A percentile compares a stretch with the other conserved stretches of the same genome.
Conservation (phyloP, 1,140 invertebrate genomes). For the Lordiphosa collinella region DNA sequence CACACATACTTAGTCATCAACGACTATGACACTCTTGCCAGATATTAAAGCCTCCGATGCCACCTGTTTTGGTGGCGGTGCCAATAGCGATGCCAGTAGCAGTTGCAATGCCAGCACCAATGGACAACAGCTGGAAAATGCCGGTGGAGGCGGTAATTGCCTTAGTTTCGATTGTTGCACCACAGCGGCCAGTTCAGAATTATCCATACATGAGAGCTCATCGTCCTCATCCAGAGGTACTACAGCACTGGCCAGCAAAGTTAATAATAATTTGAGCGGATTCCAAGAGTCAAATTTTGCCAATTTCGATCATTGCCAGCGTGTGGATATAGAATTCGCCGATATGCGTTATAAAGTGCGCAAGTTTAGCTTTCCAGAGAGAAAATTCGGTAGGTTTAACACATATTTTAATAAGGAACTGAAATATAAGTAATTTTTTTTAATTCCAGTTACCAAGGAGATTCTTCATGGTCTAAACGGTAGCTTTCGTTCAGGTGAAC, state of each 20-base stretch:
- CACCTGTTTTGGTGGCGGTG: constrained; percentile 50
- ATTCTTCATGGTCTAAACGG: constrained; percentile 84
- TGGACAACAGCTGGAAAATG: constrained; percentile 6
- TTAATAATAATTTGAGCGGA: constrained; percentile 59
- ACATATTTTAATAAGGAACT: too few species aligned
- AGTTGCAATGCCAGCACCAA: constrained; percentile 31
- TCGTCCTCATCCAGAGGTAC: constrained; percentile 32
- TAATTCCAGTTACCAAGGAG: constrained; percentile 81
- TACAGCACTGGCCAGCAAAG: constrained; percentile 25
- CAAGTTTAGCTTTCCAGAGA: constrained; percentile 71
- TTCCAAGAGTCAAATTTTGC: constrained; percentile 33
- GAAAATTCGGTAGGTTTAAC: constrained; percentile 67
- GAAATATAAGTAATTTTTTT: too few species aligned
- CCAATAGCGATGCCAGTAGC: constrained; percentile 33
- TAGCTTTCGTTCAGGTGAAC: constrained; percentile 82
- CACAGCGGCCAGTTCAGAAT: constrained; percentile 53
- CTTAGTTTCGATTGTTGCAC: constrained; percentile 69
- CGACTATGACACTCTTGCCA: constrained; percentile 70
- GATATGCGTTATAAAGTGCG: constrained; percentile 83
- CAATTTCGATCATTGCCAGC: constrained; percentile 73
- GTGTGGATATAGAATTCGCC: constrained; percentile 85
- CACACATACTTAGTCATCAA: background rate
- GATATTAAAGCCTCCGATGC: constrained; percentile 64
- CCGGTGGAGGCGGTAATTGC: constrained; percentile 21
- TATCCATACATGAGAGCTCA: constrained; percentile 65